Base-by-base conservation (phyloP, 2,113 vertebrate species). In the Eubucco bourcierii region DNA sequence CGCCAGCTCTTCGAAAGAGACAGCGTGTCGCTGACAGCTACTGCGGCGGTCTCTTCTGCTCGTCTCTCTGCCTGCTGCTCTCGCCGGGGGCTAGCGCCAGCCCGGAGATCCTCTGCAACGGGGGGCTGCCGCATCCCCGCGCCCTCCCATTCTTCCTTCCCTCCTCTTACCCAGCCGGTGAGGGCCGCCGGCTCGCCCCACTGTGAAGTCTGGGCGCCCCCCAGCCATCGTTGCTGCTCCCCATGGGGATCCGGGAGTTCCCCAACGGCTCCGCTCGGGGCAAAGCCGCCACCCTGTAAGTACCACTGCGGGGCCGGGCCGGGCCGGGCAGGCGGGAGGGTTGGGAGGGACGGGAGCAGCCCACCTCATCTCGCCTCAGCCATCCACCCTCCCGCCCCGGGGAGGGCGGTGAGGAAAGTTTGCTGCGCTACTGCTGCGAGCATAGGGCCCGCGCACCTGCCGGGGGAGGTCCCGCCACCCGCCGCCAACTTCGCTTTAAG, bases 211-310 rank as follows among this genome's bases (percentile, higher is more conserved):
- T 96, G 96, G 96, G 97, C 74, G 96, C 96, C 53, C 94, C 87
- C n/a, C 47, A 95, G 50, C 86, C 81, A 80, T 58, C 71, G 58
- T 95, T 84, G 94, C 93, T 90, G 53, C 90, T 84, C 96, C 96
- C 96, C 46, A 98, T 98, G 98, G 97, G 98, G 94, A 97, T 98
- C 86, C 95, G 97, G 27, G 97, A 98, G 97, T 98, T 98, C 91
- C 97, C 97, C 82, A 96, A 95, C 93, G 94, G 96, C 94, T 89
- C 97, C 31, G 80, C 97, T 66, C 77, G 97, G 92, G 94, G 94
- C 94, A 97, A 98, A 93, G 93, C 93, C 90, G 86, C 88, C 68
- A 77, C 96, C 14, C 76, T 90, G 98, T 97, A 94, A 98, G 98
- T 97, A 91, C 56, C 39, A 60, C 75, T 21, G 29, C 28, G 61